Evolutionary conservation across 2,797 vertebrate genomes (phyloP), one percentile per base, ranked within the genome.

Genomic region (Cirrhinus mrigala): DNA sequence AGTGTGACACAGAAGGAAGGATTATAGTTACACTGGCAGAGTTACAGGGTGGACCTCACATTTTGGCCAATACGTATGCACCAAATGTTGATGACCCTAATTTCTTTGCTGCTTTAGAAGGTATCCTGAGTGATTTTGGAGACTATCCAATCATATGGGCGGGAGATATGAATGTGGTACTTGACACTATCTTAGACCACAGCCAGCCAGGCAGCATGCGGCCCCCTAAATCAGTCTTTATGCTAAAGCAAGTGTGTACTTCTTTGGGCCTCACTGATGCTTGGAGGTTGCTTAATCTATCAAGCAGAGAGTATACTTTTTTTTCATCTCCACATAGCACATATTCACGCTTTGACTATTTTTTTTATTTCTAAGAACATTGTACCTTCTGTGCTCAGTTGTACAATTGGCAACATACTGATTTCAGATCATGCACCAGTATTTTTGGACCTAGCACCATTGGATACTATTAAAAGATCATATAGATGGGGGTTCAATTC

Each of bases 401-500:
- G 76, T 40, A 56, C 33, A 37, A 40, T 60, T 56, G 48, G 74
- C 7, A 76, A 54, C 10, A 54, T 60, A 40, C 2, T 60, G 37
- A 58, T 78, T 58, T 78, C 75, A 33, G 75, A 60, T 7, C 54
- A 60, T 77, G 74, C 74, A 29, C 20, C n/a, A 56, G 75, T 78
- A 22, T 58, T 33, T 48, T 6, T 77, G 16, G 56, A 77, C 6
- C 29, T 81, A 3, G 6, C 4, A 64, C 73, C 29, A n/a, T 16
- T 66, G 14, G n/a, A 24, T 15, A 37, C 24, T 46, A 50, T 70
- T 27, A 18, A n/a, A 40, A 24, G 8, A 5, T 68, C 58, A 44
- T 50, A 60, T 14, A 16, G 46, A 44, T 84, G 48, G 33, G n/a
- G 46, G 9, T 27, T 77, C 3, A 84, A 78, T 12, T 77, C 46